Percentiles rank a stretch among this genome's conserved stretches.
Evolutionary conservation across 2,888 invertebrate species (phyloP).

Genomic region (Torymus aiolomorphi): DNA sequence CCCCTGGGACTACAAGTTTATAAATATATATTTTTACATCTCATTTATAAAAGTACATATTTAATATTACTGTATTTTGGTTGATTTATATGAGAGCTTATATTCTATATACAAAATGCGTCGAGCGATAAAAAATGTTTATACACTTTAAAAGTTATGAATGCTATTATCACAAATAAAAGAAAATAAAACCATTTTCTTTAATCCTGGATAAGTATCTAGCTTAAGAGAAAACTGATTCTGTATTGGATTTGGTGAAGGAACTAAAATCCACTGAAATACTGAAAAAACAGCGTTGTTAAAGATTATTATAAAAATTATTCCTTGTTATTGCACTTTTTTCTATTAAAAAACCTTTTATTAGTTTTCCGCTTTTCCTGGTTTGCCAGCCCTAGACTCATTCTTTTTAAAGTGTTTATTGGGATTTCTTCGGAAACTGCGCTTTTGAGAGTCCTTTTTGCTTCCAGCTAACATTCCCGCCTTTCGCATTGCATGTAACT

Average conservation of each 20-base stretch:
- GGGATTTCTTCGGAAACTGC: constrained; percentile 64
- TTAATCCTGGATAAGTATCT: no score
- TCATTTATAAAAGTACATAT: no score
- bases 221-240: no score
- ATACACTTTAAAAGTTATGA: no score
- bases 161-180: not conserved
- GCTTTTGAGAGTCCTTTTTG: constrained; percentile 66
- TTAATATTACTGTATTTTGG: no score
- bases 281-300: not conserved
- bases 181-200: not conserved
- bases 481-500: constrained; percentile 74
- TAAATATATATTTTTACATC: no score
- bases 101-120: constrained; percentile 24
- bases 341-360: no score
- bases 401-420: constrained; percentile 31
- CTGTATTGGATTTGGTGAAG: not conserved
- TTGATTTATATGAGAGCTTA: not conserved
- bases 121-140: no score
- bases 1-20: no score
- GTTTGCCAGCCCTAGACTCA: not conserved
- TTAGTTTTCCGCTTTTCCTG: no score
- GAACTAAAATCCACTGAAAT: not conserved
- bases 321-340: not conserved
- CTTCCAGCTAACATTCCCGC: constrained; percentile 74
- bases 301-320: not conserved